Evolutionary conservation across 1,140 invertebrate species (phyloP), one percentile per base, ranked within the genome.

Genomic region (Maconellicoccus hirsutus): DNA sequence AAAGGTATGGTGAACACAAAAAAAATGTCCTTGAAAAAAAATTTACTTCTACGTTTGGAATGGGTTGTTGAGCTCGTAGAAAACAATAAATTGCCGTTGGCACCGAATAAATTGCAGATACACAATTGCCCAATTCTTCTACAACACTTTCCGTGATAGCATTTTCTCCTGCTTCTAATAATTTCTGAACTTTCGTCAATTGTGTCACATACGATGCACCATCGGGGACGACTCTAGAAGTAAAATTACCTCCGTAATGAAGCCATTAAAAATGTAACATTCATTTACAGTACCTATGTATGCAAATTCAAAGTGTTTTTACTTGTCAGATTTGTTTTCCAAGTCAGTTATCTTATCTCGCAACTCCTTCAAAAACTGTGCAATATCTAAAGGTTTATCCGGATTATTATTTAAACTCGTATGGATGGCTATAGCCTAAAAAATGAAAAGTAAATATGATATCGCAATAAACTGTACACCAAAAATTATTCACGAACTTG

Each of bases 21-120:
- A 59, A 26, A 70, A 71, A 38, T 39, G 70, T 52, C 70, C 38
- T 14, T 61, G 0, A 38, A 74, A 72, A 70, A 70, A 22, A 52
- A 52, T 73, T 77, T 78, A 85, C 84, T 75, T 85, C 77, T 52
- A 89, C 82, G 21, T 78, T 79, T 10, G 80, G 74, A 69, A 89
- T 84, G 27, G 82, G 79, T 72, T 82, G 81, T 73, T 82, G 80
- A 12, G 85, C 84, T 75, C 83, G 80, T 16, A 92, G 76, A 78
- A 90, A 91, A 74, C 84, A 86, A 78, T 85, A 92, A 73, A 92
- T 85, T 25, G 89, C 89, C 52, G 89, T 89, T 8, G 89, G 88
- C 6, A 92, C 89, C 1, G 89, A 90, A 74, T 85, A 80, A 27
- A 87, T 76, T 7, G 89, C 89, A 70, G 82, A 79, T 3, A 89